Conservation (phyloP, 2,888 invertebrate species). For the Syrista parreyssii region DNA sequence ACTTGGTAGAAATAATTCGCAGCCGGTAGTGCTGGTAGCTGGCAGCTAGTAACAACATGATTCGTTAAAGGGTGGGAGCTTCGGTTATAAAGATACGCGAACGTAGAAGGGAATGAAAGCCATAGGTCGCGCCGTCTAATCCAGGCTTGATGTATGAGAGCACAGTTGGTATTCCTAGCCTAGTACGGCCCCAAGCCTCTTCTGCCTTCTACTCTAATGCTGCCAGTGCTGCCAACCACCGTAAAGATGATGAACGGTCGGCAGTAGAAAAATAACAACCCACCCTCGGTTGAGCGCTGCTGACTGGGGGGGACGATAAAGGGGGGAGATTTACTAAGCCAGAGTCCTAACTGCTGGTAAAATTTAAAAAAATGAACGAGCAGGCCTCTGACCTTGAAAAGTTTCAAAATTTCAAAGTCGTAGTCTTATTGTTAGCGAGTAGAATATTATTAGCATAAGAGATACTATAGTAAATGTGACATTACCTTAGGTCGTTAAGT, state of each 20-base stretch:
- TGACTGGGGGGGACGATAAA: background rate
- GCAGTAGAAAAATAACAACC: slow-evolving; percentile 39
- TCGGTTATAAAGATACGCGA: background rate
- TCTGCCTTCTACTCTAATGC: slow-evolving; percentile 9
- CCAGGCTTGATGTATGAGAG: slow-evolving; percentile 31
- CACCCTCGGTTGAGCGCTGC: background rate
- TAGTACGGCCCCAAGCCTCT: slow-evolving; percentile 14
- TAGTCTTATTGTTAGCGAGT: background rate
- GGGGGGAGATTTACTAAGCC: background rate
- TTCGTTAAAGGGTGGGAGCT: background rate
- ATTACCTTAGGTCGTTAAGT: slow-evolving; percentile 71
- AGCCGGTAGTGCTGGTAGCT: background rate
- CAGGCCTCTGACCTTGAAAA: background rate
- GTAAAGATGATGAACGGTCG: slow-evolving; percentile 40
- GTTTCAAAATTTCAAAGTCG: background rate
- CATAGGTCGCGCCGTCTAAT: slow-evolving; percentile 30
- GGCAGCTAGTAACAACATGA: background rate
- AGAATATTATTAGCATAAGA: background rate
- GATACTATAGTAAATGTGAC: background rate
- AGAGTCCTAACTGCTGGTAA: background rate
- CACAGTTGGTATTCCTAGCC: slow-evolving; percentile 29
- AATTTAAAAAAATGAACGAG: background rate
- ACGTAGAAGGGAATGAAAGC: slow-evolving; percentile 16
- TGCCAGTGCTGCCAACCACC: slow-evolving; percentile 10
- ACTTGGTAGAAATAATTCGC: background rate